Percentiles rank a stretch among this genome's conserved stretches.
Evolutionary conservation across 1,140 invertebrate species (phyloP).

Genomic region (Vanessa atalanta): DNA sequence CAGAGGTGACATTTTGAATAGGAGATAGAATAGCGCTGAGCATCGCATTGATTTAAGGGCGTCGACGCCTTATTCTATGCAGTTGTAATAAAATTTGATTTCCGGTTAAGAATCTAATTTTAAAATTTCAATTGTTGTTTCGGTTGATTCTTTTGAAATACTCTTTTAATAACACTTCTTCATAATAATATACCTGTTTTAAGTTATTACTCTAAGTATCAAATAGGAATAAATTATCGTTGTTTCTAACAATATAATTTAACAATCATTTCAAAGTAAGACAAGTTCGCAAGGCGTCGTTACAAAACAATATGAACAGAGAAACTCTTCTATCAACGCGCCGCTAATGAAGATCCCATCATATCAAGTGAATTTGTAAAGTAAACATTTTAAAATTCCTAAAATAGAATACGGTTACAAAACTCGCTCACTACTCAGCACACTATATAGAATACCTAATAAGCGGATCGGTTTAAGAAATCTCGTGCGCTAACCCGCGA

Average conservation of each 20-base stretch:
- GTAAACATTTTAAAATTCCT: slow-evolving; percentile 40
- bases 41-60: slow-evolving; percentile 50
- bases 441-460: slow-evolving; percentile 71
- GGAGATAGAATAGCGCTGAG: slow-evolving; percentile 41
- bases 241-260: too few relatives aligned
- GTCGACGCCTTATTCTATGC: slow-evolving; percentile 31
- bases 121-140: too few relatives aligned
- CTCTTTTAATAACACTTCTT: too few relatives aligned
- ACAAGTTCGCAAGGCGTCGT: too few relatives aligned
- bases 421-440: slow-evolving; percentile 40
- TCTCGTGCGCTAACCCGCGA: slow-evolving; percentile 62
- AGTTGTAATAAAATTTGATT: not conserved
- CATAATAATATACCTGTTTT: too few relatives aligned
- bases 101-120: not conserved
- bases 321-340: not conserved
- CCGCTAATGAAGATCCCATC: slow-evolving; percentile 6
- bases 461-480: slow-evolving; percentile 75
- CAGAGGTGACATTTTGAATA: slow-evolving; percentile 47
- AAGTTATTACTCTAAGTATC: too few relatives aligned
- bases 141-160: too few relatives aligned
- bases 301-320: too few relatives aligned
- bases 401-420: slow-evolving; percentile 45
- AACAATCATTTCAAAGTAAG: too few relatives aligned
- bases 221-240: too few relatives aligned
- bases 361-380: slow-evolving; percentile 12